These are phyloP conservation scores for Ecdyonurus torrentis DNA, from an alignment of 2,888 invertebrate species.

Conservation along the genomic window DNA sequence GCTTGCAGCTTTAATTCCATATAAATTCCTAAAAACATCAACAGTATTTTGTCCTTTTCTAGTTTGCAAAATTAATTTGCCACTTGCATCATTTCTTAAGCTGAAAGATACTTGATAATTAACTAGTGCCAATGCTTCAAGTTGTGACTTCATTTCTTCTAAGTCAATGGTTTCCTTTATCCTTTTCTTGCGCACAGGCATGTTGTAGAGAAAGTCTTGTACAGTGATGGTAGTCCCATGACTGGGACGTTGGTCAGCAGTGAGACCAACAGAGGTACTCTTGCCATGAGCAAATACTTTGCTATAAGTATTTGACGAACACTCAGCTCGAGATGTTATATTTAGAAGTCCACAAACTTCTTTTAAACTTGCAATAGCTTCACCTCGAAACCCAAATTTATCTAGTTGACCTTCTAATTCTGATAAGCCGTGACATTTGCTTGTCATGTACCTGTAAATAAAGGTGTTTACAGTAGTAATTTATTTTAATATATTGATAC, in stretches of 20 bases:
- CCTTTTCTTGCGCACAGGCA: slow-evolving; percentile 40
- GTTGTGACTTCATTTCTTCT: slow-evolving; percentile 35
- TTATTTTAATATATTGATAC: background rate
- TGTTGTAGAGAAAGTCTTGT: slow-evolving; percentile 42
- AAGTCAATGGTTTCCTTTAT: slow-evolving; percentile 36
- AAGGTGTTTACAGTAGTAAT: slow-evolving; percentile 12
- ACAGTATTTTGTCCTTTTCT: slow-evolving; percentile 36
- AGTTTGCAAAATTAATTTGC: slow-evolving; percentile 39
- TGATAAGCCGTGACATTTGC: slow-evolving; percentile 37
- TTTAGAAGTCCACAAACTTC: slow-evolving; percentile 37
- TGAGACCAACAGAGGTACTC: slow-evolving; percentile 22
- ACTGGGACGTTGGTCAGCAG: slow-evolving; percentile 33
- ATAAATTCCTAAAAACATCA: slow-evolving; percentile 32
- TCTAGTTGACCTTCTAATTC: slow-evolving; percentile 34
- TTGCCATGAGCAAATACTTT: slow-evolving; percentile 37
- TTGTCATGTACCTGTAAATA: slow-evolving; percentile 41
- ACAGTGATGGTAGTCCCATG: slow-evolving; percentile 56
- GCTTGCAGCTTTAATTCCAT: slow-evolving; percentile 26
- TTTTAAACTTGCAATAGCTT: slow-evolving; percentile 45
- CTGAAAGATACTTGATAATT: slow-evolving; percentile 45
- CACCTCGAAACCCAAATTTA: slow-evolving; percentile 49
- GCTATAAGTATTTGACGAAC: slow-evolving; percentile 33
- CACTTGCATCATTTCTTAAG: slow-evolving; percentile 44
- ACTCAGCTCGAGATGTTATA: slow-evolving; percentile 36
- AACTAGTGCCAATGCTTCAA: slow-evolving; percentile 46